A percentile compares a stretch with the other conserved stretches of the same genome.
Conservation (phyloP, 2,888 invertebrate genomes). For the Bombylius major region DNA sequence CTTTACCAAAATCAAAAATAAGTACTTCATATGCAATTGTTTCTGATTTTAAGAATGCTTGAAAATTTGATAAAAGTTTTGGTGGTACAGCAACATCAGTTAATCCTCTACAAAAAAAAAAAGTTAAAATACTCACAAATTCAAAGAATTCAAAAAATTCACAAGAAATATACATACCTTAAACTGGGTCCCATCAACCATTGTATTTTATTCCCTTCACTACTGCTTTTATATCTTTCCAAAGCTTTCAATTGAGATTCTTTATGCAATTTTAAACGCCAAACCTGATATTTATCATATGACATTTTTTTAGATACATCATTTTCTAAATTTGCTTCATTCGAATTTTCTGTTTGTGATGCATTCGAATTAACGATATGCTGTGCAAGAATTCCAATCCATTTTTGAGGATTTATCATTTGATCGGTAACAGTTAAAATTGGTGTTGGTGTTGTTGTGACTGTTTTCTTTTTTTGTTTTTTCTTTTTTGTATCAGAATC, state of each 20-base stretch:
- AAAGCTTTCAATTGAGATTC: conserved; percentile 36
- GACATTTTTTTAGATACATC: conserved; percentile 20
- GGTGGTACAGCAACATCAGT: conserved; percentile 65
- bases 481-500: conserved; percentile 22
- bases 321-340: conserved; percentile 17
- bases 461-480: conserved; percentile 19
- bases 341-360: conserved; percentile 17
- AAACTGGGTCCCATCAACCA: conserved; percentile 47
- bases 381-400: conserved; percentile 33
- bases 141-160: too few species aligned
- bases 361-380: conserved; percentile 30
- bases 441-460: conserved; percentile 30
- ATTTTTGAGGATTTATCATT: conserved; percentile 32
- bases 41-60: conserved; percentile 43
- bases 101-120: conserved; percentile 31
- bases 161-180: conserved; percentile 27
- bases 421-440: conserved; percentile 33
- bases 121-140: neutral
- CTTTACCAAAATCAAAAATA: conserved; percentile 62
- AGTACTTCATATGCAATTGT: conserved; percentile 52
- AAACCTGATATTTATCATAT: conserved; percentile 40
- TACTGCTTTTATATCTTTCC: conserved; percentile 34
- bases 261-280: conserved; percentile 38
- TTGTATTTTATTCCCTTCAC: conserved; percentile 41
- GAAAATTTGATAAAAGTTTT: conserved; percentile 37